Evolutionary conservation across 2,797 vertebrate genomes (phyloP).

Genomic region (Hyperoplus immaculatus): DNA sequence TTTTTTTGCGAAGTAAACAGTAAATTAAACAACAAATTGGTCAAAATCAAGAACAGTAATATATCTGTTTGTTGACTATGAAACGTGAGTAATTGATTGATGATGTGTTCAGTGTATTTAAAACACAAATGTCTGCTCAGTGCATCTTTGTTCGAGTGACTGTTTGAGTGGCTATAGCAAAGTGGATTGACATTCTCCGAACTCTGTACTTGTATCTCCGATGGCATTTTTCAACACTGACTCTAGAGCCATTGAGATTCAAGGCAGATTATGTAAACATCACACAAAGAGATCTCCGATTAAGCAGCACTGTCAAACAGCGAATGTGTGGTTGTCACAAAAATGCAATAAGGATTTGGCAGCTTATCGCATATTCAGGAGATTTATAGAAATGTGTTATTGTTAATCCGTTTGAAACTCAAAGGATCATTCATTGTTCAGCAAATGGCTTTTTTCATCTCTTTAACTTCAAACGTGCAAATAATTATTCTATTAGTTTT

Average conservation of each 20-base stretch:
- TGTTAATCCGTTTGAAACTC: conserved; percentile 45
- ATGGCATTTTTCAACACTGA: conserved; percentile 37
- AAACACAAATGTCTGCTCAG: neutral
- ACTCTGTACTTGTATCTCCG: conserved; percentile 34
- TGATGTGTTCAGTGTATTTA: neutral
- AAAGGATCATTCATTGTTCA: conserved; percentile 17
- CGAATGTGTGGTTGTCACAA: conserved; percentile 28
- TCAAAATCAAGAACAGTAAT: neutral
- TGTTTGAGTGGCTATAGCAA: conserved; percentile 36
- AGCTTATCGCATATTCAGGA: conserved; percentile 27
- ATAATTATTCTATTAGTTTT: neutral
- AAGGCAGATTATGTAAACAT: conserved; percentile 57
- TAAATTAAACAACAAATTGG: too few species aligned
- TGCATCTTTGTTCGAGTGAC: conserved; percentile 33
- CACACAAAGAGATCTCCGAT: conserved; percentile 35
- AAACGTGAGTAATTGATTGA: too few species aligned
- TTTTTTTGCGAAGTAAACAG: too few species aligned
- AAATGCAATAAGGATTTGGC: conserved; percentile 49
- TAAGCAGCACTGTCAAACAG: conserved; percentile 50
- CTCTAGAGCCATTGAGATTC: conserved; percentile 38
- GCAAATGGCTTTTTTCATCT: conserved; percentile 15
- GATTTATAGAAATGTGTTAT: conserved; percentile 34
- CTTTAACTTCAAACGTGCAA: conserved; percentile 13
- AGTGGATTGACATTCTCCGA: conserved; percentile 62
- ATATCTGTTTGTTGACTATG: neutral